Evolutionary conservation across 2,113 vertebrate species (phyloP).

Genomic region (Macaca mulatta): DNA sequence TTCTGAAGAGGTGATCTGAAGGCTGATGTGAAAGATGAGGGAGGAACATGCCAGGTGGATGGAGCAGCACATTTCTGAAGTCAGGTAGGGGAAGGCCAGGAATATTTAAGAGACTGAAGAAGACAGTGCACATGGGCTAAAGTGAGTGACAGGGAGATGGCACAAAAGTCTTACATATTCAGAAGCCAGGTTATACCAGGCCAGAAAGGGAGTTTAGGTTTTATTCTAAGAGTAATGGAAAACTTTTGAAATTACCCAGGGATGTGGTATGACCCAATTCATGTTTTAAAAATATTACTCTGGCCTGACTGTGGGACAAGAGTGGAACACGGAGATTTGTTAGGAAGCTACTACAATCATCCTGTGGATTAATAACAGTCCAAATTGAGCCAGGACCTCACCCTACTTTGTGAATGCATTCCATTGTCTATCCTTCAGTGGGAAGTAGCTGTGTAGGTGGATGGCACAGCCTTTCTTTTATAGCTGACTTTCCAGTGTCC

Average conservation of each 20-base stretch:
- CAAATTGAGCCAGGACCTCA: conserved; percentile 43
- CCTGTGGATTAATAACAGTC: neutral
- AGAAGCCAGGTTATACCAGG: neutral
- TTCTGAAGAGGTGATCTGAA: neutral
- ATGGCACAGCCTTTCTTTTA: conserved; percentile 55
- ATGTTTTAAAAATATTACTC: neutral
- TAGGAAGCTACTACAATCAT: neutral
- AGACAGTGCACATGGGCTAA: neutral
- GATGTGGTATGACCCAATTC: neutral
- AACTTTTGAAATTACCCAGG: neutral
- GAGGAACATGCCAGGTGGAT: neutral
- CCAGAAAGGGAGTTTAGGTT: neutral
- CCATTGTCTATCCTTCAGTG: conserved; percentile 67
- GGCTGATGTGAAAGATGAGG: neutral
- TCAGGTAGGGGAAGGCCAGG: neutral
- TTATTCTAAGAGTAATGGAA: neutral
- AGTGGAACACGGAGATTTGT: neutral
- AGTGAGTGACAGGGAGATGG: neutral
- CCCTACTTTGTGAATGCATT: neutral
- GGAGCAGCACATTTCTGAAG: neutral
- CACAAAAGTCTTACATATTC: neutral
- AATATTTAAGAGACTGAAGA: neutral
- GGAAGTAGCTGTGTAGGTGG: conserved; percentile 77
- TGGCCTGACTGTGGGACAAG: neutral
- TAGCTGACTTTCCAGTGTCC: conserved; percentile 64